Evolutionary conservation across 2,888 invertebrate species (phyloP), one percentile per base, ranked within the genome.

Genomic region (Carabus problematicus): DNA sequence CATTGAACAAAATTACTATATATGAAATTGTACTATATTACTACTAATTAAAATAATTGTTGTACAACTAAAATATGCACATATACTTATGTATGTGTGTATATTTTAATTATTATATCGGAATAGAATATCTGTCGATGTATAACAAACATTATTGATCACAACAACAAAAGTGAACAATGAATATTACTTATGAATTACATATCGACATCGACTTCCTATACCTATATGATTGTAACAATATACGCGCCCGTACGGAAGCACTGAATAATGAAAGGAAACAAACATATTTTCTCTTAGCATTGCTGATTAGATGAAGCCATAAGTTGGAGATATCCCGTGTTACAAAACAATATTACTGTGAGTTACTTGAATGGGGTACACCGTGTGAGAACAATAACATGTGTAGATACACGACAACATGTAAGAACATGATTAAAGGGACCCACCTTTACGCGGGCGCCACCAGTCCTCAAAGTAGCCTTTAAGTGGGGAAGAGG

Each of bases 401-500:
- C 61, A 66, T 55, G 62, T 41, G 62, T 42, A 63, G 58, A 47
- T 59, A 54, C 55, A 70, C 70, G 62, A 68, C 64, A 56, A 16
- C 55, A 54, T 29, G 29, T 29, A 45, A 45, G 2, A 45, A 45
- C 52, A 18, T 12, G 16, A 52, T 19, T 52, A 52, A 52, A 76
- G 71, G 71, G 73, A 76, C 77, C 75, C 59, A 95, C 95, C 95
- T 95, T 95, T 95, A 83, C 95, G 90, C 83, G 95, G 95, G 88
- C 94, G 91, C 94, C 94, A 95, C 95, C 95, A 95, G 88, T 95
- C 94, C 92, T 95, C 95, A 92, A 93, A 94, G 91, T 94, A 95
- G 90, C 94, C 94, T 95, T 93, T 92, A 92, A 93, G 91, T 86
- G 91, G 90, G 86, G 92, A 92, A 88, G 94, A 93, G 83, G 86